A percentile compares a stretch with the other conserved stretches of the same genome.
Evolutionary conservation across 2,888 invertebrate species (phyloP).

Genomic region (Candidula unifasciata): DNA sequence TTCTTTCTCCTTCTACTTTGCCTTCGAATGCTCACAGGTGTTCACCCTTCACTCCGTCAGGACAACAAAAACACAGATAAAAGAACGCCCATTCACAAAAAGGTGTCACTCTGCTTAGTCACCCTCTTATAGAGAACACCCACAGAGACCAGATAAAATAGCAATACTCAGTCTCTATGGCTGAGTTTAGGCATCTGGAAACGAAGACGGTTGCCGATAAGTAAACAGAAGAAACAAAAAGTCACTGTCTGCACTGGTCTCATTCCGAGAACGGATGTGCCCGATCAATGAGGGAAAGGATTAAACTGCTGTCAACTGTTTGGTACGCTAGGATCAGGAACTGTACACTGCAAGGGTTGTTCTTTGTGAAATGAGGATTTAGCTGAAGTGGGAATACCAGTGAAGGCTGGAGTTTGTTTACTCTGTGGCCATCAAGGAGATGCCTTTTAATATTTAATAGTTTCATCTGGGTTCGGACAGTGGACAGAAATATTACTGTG

Average conservation of each 20-base stretch:
- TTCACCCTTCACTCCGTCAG: too few species aligned
- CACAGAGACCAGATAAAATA: neutral
- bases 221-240: neutral
- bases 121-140: neutral
- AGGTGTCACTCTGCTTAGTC: neutral
- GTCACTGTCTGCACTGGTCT: neutral
- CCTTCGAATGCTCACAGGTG: too few species aligned
- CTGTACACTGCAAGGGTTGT: neutral
- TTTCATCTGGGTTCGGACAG: too few species aligned
- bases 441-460: too few species aligned
- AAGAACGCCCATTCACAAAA: neutral
- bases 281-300: conserved; percentile 1
- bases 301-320: neutral
- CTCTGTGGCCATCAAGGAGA: neutral
- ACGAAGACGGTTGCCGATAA: neutral
- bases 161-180: neutral
- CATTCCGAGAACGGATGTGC: neutral
- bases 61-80: too few species aligned
- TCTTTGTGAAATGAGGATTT: neutral
- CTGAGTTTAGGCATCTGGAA: too few species aligned
- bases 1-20: too few species aligned
- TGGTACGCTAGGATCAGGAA: neutral
- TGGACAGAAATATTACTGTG: too few species aligned
- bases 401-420: neutral
- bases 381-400: neutral